Percentiles rank a stretch among this genome's conserved stretches.
Conservation (phyloP, 2,113 vertebrate genomes). For the Campylomormyrus numenius region DNA sequence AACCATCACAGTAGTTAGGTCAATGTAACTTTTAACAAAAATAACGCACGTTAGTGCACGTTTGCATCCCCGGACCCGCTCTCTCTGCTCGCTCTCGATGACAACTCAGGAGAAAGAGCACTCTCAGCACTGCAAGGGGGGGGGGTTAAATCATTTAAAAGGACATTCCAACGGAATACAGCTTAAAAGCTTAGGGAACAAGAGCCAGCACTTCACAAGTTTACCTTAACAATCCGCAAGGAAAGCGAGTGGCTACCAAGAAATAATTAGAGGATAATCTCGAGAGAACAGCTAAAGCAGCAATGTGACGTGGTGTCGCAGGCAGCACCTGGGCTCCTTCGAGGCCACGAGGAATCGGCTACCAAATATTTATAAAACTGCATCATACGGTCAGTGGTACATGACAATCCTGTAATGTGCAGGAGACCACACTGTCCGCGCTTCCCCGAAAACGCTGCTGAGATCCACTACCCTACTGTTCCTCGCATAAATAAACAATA, state of each 20-base stretch:
- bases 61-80: background rate
- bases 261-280: conserved; percentile 2
- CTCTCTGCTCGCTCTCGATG: background rate
- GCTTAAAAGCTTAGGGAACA: background rate
- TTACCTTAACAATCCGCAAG: background rate
- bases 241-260: background rate
- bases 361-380: background rate
- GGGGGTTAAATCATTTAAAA: background rate
- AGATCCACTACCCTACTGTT: background rate
- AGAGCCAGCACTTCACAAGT: background rate
- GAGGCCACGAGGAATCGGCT: background rate
- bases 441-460: background rate
- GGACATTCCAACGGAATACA: background rate
- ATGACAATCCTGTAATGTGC: background rate
- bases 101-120: background rate
- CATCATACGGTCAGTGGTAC: background rate
- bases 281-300: background rate
- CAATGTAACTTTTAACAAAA: background rate
- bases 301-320: background rate
- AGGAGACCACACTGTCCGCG: background rate
- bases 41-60: background rate
- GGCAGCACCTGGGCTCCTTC: background rate
- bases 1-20: background rate
- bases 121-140: background rate
- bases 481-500: background rate